Conservation (phyloP, 2,797 vertebrate species). For the Macroramphosus scolopax region DNA sequence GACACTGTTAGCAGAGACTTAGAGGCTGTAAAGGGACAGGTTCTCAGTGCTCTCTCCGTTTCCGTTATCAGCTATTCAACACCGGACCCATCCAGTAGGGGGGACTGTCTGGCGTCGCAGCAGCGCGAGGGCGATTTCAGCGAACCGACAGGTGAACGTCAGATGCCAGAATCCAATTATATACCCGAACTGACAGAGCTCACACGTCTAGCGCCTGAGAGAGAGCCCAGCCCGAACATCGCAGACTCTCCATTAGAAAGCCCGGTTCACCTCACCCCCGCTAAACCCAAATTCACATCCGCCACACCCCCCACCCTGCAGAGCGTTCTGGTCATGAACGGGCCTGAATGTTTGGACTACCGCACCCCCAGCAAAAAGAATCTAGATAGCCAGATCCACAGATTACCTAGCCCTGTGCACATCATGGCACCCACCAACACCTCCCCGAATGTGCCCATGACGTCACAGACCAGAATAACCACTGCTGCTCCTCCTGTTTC, state of each 20-base stretch:
- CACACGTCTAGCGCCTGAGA: slow-evolving; percentile 35
- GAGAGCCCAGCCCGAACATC: slow-evolving; percentile 50
- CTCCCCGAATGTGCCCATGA: slow-evolving; percentile 63
- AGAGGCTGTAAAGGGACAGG: slow-evolving; percentile 54
- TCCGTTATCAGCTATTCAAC: slow-evolving; percentile 79
- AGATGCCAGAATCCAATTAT: slow-evolving; percentile 43
- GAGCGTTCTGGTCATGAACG: slow-evolving; percentile 80
- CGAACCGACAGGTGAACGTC: slow-evolving; percentile 51
- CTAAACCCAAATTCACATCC: slow-evolving; percentile 51
- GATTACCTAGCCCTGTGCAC: slow-evolving; percentile 65
- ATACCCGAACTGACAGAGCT: slow-evolving; percentile 42
- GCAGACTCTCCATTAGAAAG: slow-evolving; percentile 48
- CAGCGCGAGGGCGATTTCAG: slow-evolving; percentile 36
- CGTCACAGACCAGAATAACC: slow-evolving; percentile 73
- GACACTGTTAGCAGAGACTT: slow-evolving; percentile 45
- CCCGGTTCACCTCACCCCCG: slow-evolving; percentile 51
- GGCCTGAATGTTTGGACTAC: slow-evolving; percentile 77
- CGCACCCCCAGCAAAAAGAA: slow-evolving; percentile 74
- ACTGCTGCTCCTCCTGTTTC: slow-evolving; percentile 69
- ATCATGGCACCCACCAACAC: slow-evolving; percentile 55
- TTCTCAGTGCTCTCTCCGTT: slow-evolving; percentile 66
- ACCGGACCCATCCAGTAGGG: slow-evolving; percentile 46
- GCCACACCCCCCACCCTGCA: slow-evolving; percentile 60
- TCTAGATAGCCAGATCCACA: slow-evolving; percentile 64
- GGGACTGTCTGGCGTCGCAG: slow-evolving; percentile 38